phyloP scores from a whole-genome alignment of 1,140 invertebrate genomes.

The Leptopilina boulardi region DNA sequence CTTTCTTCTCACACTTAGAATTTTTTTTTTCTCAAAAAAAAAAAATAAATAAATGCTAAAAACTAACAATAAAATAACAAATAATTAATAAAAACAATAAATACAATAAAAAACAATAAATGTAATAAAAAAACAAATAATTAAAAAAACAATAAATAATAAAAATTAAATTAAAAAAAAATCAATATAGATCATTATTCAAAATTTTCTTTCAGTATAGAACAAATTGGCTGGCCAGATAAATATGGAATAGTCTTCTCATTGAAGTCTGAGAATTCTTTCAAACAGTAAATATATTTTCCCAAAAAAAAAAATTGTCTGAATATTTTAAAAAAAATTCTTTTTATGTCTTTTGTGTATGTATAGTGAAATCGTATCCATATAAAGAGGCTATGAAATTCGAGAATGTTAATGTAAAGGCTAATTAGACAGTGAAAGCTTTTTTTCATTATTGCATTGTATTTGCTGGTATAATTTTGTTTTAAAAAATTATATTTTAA shows the following conservation, averaged over 20 bases:
- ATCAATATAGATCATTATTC: slow-evolving; percentile 15
- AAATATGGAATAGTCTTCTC: slow-evolving; percentile 52
- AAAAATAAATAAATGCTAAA: no score
- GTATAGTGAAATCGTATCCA: slow-evolving; percentile 11
- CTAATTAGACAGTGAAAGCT: slow-evolving; percentile 18
- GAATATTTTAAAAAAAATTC: slow-evolving; percentile 19
- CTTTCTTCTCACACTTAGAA: background rate
- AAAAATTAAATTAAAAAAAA: background rate
- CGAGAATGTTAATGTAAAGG: slow-evolving; percentile 1
- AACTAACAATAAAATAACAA: no score
- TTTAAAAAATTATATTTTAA: background rate
- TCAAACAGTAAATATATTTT: slow-evolving; percentile 52
- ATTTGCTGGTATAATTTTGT: background rate
- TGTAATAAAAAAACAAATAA: no score
- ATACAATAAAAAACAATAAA: no score
- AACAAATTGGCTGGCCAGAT: slow-evolving; percentile 47
- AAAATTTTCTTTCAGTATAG: slow-evolving; percentile 48
- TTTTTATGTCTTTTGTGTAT: background rate
- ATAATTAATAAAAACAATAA: no score
- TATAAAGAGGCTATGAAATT: slow-evolving; percentile 4
- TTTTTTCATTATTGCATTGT: slow-evolving; percentile 17
- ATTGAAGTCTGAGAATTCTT: slow-evolving; percentile 46
- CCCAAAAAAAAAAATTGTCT: slow-evolving; percentile 16
- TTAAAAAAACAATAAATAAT: background rate
- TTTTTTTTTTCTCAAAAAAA: no score